Evolutionary conservation across 2,888 invertebrate genomes (phyloP).

Genomic region (Plemyria rubiginata): DNA sequence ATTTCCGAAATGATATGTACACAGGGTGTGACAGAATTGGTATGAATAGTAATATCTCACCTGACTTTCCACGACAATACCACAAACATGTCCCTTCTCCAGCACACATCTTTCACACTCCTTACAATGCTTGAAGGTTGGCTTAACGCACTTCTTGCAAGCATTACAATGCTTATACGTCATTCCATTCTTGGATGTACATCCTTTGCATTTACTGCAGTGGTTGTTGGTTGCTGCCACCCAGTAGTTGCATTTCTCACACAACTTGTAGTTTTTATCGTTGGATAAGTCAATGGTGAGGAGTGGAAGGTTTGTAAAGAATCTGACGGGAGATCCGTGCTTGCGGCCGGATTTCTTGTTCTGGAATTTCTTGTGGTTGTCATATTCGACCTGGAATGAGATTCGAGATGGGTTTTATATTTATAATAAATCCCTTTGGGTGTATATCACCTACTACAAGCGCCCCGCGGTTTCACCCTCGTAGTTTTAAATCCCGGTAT

Average conservation of each 20-base stretch:
- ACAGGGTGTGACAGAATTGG: too few species aligned
- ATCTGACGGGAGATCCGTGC: slow-evolving; percentile 92
- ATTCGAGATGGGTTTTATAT: too few species aligned
- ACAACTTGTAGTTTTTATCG: slow-evolving; percentile 90
- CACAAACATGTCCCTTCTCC: slow-evolving; percentile 69
- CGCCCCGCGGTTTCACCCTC: too few species aligned
- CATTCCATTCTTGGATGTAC: slow-evolving; percentile 85
- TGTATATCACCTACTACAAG: too few species aligned
- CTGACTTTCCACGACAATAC: slow-evolving; percentile 68
- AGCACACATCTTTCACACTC: slow-evolving; percentile 88
- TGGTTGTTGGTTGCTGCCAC: slow-evolving; percentile 73
- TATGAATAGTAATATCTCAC: slow-evolving; percentile 49
- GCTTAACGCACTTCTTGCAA: slow-evolving; percentile 94
- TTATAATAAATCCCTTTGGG: too few species aligned
- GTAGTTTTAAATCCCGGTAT: too few species aligned
- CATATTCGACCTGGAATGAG: slow-evolving; percentile 91
- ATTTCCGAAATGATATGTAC: too few species aligned
- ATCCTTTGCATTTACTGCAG: slow-evolving; percentile 70
- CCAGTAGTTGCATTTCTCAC: slow-evolving; percentile 89
- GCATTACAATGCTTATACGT: slow-evolving; percentile 90
- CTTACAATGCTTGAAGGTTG: slow-evolving; percentile 91
- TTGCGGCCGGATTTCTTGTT: slow-evolving; percentile 87
- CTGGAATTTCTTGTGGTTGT: slow-evolving; percentile 90
- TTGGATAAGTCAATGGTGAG: slow-evolving; percentile 74
- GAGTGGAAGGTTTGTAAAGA: slow-evolving; percentile 92